Evolutionary conservation across 1,140 invertebrate genomes (phyloP), one percentile per base, ranked within the genome.

Genomic region (Apocrypta bakeri): DNA sequence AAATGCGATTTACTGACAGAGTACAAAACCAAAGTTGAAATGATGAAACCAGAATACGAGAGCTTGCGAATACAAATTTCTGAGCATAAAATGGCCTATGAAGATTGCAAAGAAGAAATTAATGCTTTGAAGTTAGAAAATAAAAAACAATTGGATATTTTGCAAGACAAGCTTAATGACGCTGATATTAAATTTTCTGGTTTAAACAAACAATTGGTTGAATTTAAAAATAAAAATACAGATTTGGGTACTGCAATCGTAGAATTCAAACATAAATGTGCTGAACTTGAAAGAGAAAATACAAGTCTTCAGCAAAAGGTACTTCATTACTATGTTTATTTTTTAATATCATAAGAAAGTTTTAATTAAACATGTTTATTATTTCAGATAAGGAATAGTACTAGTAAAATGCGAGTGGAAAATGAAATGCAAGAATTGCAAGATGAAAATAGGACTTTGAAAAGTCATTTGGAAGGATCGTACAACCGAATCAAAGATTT

Each of bases 1-100:
- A 91, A 91, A 64, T 88, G 90, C 14, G 91, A 92, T 66, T 85
- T 87, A 48, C 29, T 90, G 7, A 88, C 88, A 0, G 90, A 92
- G 66, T 91, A 90, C 63, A 90, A 89, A 77, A 85, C 84, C 0
- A 88, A 89, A 77, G 64, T 91, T 2, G 90, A 92, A 68, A 87
- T 37, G 1, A 83, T 90, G 4, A 84, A 83, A 40, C 86, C 89
- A 3, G 88, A 91, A 21, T 89, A 89, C 68, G 85, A 91, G 17
- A 14, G 77, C 11, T 75, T 92, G 40, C 85, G 89, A 63, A 79
- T 87, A 21, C 88, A 92, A 74, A 25, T 86, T 17, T 33, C 71
- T 0, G 88, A 88, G 3, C 77, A 85, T 17, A 87, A 87, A 68
- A 25, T 71, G 6, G 82, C 0, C 12, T 81, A 89, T 48, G 88